These are phyloP conservation scores for Pontoporia blainvillei DNA, from an alignment of 2,113 vertebrate genomes.

Conservation along the genomic window DNA sequence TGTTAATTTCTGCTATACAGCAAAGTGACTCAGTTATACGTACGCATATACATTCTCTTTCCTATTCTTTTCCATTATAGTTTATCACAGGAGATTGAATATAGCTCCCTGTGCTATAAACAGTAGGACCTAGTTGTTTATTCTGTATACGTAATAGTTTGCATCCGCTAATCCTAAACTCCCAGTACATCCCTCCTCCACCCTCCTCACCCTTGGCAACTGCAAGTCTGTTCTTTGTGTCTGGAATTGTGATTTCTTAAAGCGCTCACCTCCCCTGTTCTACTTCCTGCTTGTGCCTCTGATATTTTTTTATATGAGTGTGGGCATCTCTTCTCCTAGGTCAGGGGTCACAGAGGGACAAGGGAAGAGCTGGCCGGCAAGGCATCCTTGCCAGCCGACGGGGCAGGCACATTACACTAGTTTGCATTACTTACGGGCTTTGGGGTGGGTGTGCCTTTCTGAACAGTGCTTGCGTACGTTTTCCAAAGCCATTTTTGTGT, in stretches of 20 bases:
- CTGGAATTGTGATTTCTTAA: not conserved
- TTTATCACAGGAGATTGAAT: not conserved
- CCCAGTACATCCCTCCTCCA: not conserved
- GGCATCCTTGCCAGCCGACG: no score
- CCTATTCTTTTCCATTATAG: not conserved
- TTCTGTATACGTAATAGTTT: not conserved
- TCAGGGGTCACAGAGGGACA: not conserved
- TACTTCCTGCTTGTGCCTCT: not conserved
- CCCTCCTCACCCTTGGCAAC: not conserved
- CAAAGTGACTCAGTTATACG: not conserved
- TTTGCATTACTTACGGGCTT: rapidly evolving
- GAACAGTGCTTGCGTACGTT: rapidly evolving
- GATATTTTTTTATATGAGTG: not conserved
- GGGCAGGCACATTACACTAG: not conserved
- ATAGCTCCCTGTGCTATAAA: not conserved
- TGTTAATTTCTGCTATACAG: not conserved
- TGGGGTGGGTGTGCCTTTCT: not conserved
- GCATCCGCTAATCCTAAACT: not conserved
- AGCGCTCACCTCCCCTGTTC: not conserved
- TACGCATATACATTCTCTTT: not conserved
- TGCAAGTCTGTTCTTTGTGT: not conserved
- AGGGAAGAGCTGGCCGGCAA: not conserved
- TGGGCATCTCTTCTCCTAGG: not conserved
- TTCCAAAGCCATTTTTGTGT: not conserved
- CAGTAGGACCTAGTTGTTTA: not conserved